Conservation (phyloP, 2,113 vertebrate species). For the Arvicanthis niloticus region DNA sequence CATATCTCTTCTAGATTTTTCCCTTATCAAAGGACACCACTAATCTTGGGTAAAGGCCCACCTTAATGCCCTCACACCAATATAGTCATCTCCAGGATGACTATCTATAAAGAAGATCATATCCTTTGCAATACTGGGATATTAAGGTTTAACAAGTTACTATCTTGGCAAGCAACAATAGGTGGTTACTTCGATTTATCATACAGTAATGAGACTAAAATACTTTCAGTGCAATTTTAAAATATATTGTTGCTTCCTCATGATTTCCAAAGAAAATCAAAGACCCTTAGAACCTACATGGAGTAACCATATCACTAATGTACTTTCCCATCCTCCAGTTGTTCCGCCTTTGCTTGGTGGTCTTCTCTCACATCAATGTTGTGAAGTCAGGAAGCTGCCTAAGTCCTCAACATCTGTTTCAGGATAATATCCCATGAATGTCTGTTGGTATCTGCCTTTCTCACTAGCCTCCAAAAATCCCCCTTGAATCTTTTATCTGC, state of each 20-base stretch:
- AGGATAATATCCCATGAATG: background rate
- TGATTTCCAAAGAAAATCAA: background rate
- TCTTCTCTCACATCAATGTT: background rate
- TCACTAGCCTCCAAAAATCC: background rate
- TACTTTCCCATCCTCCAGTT: fast-evolving
- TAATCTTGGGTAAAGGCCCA: background rate
- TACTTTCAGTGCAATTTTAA: background rate
- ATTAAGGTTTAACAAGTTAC: background rate
- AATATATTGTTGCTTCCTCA: background rate
- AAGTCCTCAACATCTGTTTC: background rate
- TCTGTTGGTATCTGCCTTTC: background rate
- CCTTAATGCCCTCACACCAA: background rate
- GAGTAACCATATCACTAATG: background rate
- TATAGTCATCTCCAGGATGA: background rate
- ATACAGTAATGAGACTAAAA: background rate
- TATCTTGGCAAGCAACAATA: too few relatives aligned
- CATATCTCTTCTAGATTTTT: background rate
- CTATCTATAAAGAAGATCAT: background rate
- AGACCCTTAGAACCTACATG: background rate
- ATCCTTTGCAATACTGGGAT: background rate
- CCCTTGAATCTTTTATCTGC: background rate
- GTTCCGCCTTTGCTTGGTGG: background rate
- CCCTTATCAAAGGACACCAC: background rate
- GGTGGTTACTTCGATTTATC: background rate
- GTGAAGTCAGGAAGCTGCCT: background rate